Base-by-base conservation (phyloP, 2,888 invertebrate species). In the Mycalesis mineus region DNA sequence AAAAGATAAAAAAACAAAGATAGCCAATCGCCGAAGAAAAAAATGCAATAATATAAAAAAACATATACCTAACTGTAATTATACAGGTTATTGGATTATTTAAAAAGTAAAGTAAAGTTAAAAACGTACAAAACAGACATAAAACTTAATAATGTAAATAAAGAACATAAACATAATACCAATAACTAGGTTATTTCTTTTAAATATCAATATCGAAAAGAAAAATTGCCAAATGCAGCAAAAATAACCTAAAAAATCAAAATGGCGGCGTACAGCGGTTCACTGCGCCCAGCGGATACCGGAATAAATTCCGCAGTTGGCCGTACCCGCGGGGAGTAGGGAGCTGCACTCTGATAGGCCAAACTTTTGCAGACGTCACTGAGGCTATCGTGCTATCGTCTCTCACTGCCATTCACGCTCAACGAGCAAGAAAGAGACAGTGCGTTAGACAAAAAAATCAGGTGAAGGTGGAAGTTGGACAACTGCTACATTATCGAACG, bases 381-480 rank as follows among this genome's bases (percentile, higher is more conserved):
- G 15, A 59, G 56, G 55, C 36, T 59, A 62, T 59, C 64, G 66
- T 57, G 65, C 67, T 67, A 50, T 78, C 75, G 62, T 64, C 7
- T 44, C 59, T 58, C 58, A 40, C 55, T 42, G 58, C 51, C 41
- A 39, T 50, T 51, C 33, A 7, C 51, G 42, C 45, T 42, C 15
- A 54, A 17, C 51, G 61, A 40, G 66, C 62, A 63, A 40, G 74
- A 82, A 60, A 72, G 66, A 55, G 65, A 71, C 67, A 66, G 65
- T 63, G 54, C 55, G 55, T 63, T 66, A 51, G 62, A 67, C 67
- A 67, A 70, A 72, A 71, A 73, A 67, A 65, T 67, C 74, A 76
- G 80, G 81, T 84, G 82, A 82, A 81, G 75, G 81, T 82, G 78
- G 80, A 83, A 78, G 68, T 69, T 72, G 67, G 73, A 68, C 48